Evolutionary conservation across 2,888 invertebrate genomes (phyloP).

Genomic region (Pammene fasciana): DNA sequence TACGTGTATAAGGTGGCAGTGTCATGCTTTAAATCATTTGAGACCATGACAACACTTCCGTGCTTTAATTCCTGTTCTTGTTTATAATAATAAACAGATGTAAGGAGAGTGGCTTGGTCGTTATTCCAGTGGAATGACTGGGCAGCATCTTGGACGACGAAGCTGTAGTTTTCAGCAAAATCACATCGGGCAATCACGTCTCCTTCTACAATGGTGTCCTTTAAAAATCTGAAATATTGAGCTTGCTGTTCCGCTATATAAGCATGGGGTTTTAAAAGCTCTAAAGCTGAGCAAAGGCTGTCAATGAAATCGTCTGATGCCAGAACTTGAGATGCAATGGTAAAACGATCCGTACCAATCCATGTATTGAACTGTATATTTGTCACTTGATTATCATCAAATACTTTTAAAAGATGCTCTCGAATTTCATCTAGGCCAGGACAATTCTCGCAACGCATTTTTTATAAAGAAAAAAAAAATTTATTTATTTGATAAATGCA

Average conservation of each 20-base stretch:
- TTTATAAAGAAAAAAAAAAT: no score
- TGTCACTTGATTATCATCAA: slow-evolving; percentile 44
- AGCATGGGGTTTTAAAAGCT: slow-evolving; percentile 42
- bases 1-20: not conserved
- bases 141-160: slow-evolving; percentile 38
- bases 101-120: slow-evolving; percentile 11
- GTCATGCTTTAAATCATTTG: slow-evolving; percentile 33
- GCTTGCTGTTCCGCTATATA: slow-evolving; percentile 42
- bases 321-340: slow-evolving; percentile 36
- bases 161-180: slow-evolving; percentile 42
- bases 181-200: slow-evolving; percentile 18
- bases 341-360: slow-evolving; percentile 42
- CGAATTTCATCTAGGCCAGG: no score
- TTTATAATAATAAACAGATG: slow-evolving; percentile 39
- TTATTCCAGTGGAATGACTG: slow-evolving; percentile 24
- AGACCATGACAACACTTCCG: slow-evolving; percentile 45
- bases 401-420: slow-evolving; percentile 43
- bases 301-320: slow-evolving; percentile 44
- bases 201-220: slow-evolving; percentile 31
- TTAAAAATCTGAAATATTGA: slow-evolving; percentile 40
- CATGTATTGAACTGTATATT: slow-evolving; percentile 43
- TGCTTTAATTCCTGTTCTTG: slow-evolving; percentile 40
- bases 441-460: no score
- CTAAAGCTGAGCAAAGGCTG: slow-evolving; percentile 40
- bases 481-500: no score